These are phyloP conservation scores for Rotaria sp. DNA, from an alignment of 2,888 invertebrate genomes.

Conservation along the genomic window DNA sequence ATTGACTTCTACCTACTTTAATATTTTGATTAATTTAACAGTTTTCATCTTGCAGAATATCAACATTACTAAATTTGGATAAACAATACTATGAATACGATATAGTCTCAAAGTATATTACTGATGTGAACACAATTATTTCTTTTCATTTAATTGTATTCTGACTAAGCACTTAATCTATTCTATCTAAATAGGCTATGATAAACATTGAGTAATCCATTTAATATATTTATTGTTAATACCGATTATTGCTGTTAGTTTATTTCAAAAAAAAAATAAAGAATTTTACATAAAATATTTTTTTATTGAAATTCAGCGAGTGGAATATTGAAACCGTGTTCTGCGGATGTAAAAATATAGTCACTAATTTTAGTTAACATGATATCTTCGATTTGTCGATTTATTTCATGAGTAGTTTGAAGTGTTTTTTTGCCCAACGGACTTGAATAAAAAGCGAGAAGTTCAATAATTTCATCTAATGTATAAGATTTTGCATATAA, in stretches of 20 bases:
- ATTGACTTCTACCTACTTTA: too few relatives aligned
- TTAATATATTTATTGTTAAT: too few relatives aligned
- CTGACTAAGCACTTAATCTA: too few relatives aligned
- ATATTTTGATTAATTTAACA: too few relatives aligned
- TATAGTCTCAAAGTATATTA: too few relatives aligned
- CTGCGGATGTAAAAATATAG: background rate
- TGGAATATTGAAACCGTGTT: background rate
- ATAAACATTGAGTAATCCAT: too few relatives aligned
- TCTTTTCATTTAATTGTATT: too few relatives aligned
- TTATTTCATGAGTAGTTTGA: background rate
- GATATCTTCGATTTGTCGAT: background rate
- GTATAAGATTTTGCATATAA: background rate
- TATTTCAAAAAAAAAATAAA: background rate
- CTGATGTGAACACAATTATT: too few relatives aligned
- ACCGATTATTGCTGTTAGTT: background rate
- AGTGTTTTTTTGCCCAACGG: background rate
- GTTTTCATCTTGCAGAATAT: too few relatives aligned
- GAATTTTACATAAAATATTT: background rate
- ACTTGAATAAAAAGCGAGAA: background rate
- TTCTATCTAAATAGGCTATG: too few relatives aligned
- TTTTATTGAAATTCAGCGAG: background rate
- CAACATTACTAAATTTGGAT: too few relatives aligned
- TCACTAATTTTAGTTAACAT: background rate
- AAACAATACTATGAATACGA: too few relatives aligned
- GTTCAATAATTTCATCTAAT: background rate